These are phyloP conservation scores for Pollenia amentaria DNA, from an alignment of 2,888 invertebrate species.

Conservation along the genomic window DNA sequence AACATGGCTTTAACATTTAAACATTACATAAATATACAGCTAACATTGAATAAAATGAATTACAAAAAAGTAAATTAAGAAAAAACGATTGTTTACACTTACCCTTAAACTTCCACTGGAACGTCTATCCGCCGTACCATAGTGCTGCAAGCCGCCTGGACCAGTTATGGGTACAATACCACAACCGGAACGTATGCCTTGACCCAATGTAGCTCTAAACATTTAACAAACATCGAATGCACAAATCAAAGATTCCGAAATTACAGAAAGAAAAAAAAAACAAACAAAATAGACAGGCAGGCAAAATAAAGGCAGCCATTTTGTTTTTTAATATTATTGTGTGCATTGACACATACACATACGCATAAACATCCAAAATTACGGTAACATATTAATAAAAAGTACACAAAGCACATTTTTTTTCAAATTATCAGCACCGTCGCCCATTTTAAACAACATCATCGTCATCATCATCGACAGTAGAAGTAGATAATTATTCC, in stretches of 20 bases:
- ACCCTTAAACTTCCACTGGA: conserved; percentile 84
- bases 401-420: conserved; percentile 34
- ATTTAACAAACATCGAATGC: conserved; percentile 73
- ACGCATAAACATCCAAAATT: conserved; percentile 44
- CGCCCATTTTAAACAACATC: neutral
- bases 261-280: conserved; percentile 11
- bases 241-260: conserved; percentile 65
- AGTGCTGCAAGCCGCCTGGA: conserved; percentile 84
- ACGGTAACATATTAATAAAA: conserved; percentile 20
- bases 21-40: conserved; percentile 39
- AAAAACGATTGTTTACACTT: conserved; percentile 77
- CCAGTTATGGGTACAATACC: conserved; percentile 84
- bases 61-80: conserved; percentile 46
- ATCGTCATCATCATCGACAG: conserved; percentile 23
- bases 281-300: conserved; percentile 51
- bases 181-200: conserved; percentile 85
- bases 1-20: conserved; percentile 45
- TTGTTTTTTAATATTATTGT: neutral
- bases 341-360: neutral
- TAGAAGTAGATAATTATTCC: conserved; percentile 41
- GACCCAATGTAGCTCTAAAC: conserved; percentile 85
- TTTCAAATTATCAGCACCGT: conserved; percentile 27
- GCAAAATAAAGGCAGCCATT: conserved; percentile 54
- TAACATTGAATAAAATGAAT: conserved; percentile 45
- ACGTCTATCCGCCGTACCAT: conserved; percentile 84